A percentile compares a stretch with the other conserved stretches of the same genome.
Evolutionary conservation across 2,113 vertebrate genomes (phyloP).

Genomic region (Coturnix japonica): DNA sequence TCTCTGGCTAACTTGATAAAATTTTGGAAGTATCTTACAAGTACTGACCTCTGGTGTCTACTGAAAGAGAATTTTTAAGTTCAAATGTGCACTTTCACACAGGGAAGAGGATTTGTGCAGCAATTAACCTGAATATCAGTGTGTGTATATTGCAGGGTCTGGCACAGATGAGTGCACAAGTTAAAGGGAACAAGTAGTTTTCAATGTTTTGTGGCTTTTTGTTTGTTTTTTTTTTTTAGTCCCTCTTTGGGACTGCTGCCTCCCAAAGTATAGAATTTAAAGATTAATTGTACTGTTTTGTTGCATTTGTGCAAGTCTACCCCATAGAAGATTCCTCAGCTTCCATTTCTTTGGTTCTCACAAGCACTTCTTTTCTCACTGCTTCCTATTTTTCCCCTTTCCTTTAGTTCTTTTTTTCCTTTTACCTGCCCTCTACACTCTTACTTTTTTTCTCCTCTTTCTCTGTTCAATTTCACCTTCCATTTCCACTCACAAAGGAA

Average conservation of each 20-base stretch:
- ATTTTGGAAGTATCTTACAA: not conserved
- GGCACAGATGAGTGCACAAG: not conserved
- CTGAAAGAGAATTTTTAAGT: not conserved
- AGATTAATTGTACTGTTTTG: not conserved
- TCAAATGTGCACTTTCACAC: not conserved
- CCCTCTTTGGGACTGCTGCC: not conserved
- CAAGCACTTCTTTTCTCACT: not conserved
- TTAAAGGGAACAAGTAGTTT: not conserved
- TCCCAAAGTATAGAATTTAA: not conserved
- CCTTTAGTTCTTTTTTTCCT: not conserved
- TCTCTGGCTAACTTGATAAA: not conserved
- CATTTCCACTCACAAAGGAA: not conserved
- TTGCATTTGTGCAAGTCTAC: not conserved
- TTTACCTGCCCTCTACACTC: not conserved
- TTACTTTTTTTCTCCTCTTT: not conserved
- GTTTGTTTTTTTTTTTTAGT: not conserved
- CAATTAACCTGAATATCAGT: not conserved
- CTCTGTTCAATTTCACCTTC: not conserved
- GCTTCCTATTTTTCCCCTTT: not conserved
- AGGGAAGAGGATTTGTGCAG: fast-evolving
- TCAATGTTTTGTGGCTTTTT: not conserved
- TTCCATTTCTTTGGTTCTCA: not conserved
- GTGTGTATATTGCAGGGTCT: not conserved
- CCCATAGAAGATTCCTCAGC: not conserved
- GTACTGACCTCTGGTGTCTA: not conserved